Conservation (phyloP, 2,888 invertebrate species). For the Julus scanicus region DNA sequence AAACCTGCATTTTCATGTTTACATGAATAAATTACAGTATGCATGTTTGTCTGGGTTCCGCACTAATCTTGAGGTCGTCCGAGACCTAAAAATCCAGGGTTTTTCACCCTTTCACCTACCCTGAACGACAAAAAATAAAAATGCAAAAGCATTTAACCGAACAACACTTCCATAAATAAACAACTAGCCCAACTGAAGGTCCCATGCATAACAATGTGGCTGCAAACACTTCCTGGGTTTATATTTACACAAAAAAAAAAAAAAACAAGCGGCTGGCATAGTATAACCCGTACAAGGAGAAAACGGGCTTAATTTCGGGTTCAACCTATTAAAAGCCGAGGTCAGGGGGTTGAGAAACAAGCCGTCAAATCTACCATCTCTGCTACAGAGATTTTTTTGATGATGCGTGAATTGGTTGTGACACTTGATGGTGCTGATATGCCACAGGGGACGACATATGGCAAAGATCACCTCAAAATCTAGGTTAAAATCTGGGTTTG, state of each 20-base stretch:
- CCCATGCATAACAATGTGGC: constrained; percentile 34
- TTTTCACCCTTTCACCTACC: too few relatives aligned
- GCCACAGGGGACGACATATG: neutral
- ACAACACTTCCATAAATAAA: constrained; percentile 2
- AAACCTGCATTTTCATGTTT: too few relatives aligned
- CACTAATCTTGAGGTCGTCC: too few relatives aligned
- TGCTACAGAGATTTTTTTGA: neutral
- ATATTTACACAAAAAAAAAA: neutral
- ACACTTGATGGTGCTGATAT: neutral
- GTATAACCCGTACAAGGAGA: neutral
- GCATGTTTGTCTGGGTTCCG: too few relatives aligned
- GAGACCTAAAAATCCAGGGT: too few relatives aligned
- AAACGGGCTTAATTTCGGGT: constrained; percentile 37
- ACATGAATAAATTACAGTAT: too few relatives aligned
- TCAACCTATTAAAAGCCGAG: constrained; percentile 38
- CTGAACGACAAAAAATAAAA: too few relatives aligned
- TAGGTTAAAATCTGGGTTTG: constrained; percentile 12
- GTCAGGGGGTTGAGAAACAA: neutral
- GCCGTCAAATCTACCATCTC: neutral
- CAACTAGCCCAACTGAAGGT: constrained; percentile 11
- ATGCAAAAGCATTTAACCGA: neutral
- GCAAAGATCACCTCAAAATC: constrained; percentile 13
- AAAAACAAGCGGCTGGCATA: neutral
- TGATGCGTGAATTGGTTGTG: constrained; percentile 4
- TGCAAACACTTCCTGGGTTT: neutral